phyloP scores from a whole-genome alignment of 2,797 vertebrate genomes.

The Graptemys geographica region DNA sequence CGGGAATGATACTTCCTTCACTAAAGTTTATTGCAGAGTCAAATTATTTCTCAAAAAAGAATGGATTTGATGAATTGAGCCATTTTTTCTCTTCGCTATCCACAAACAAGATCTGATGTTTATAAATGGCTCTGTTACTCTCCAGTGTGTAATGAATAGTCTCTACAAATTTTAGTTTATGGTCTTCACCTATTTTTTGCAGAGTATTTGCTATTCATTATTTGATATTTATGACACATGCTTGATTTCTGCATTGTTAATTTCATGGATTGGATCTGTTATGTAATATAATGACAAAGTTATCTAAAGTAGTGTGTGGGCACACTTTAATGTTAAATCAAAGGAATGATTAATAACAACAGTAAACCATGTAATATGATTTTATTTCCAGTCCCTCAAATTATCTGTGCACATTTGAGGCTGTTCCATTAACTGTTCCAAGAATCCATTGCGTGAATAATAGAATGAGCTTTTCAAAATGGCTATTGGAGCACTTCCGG shows the following conservation, averaged over 20 bases:
- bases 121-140: background rate
- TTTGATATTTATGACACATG: background rate
- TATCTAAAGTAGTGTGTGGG: background rate
- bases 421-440: background rate
- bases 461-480: constrained; percentile 8
- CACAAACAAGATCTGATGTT: background rate
- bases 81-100: background rate
- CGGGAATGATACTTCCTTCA: constrained; percentile 4
- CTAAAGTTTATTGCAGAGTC: background rate
- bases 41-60: constrained; percentile 16
- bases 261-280: background rate
- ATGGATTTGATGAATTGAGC: background rate
- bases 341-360: background rate
- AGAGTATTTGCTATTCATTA: background rate
- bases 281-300: background rate
- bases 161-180: background rate
- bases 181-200: background rate
- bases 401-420: background rate
- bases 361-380: background rate
- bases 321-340: background rate
- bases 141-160: background rate
- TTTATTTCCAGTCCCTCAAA: background rate
- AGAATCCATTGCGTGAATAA: background rate
- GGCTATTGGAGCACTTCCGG: background rate
- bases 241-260: background rate